A percentile compares a stretch with the other conserved stretches of the same genome.
phyloP scores from a whole-genome alignment of 2,888 invertebrate species.

The Oxytorus armatus region DNA sequence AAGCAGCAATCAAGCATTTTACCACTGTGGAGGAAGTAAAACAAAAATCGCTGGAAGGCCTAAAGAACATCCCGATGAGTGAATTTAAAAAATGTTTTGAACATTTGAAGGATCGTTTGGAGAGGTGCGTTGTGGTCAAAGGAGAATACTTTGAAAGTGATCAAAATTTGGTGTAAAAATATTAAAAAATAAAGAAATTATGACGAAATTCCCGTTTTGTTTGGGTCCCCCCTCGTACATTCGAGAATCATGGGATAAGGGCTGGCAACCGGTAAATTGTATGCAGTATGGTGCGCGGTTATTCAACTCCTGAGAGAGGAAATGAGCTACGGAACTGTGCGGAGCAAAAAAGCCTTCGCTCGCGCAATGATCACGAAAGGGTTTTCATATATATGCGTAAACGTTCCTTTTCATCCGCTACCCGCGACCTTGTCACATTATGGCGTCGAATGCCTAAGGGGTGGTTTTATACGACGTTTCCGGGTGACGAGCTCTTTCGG shows the following conservation, averaged over 20 bases:
- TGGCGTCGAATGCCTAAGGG: conserved; percentile 1
- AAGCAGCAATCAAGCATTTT: too few relatives aligned
- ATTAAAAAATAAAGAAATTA: too few relatives aligned
- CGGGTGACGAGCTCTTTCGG: not conserved
- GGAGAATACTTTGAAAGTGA: too few relatives aligned
- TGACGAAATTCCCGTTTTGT: too few relatives aligned
- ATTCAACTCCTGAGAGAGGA: conserved; percentile 47
- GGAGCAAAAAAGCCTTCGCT: conserved; percentile 6
- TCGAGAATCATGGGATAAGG: conserved; percentile 11
- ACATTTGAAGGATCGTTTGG: too few relatives aligned
- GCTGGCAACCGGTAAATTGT: conserved; percentile 36
- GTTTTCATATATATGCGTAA: conserved; percentile 3
- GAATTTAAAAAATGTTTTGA: too few relatives aligned
- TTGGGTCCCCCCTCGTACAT: too few relatives aligned
- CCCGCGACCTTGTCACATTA: conserved; percentile 23
- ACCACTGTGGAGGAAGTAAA: too few relatives aligned
- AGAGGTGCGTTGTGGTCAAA: too few relatives aligned
- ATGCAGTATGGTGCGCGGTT: conserved; percentile 28
- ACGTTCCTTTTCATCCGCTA: not conserved
- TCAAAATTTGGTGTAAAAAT: too few relatives aligned
- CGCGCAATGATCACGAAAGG: conserved; percentile 15
- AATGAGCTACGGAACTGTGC: conserved; percentile 31
- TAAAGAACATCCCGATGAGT: too few relatives aligned
- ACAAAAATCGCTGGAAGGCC: too few relatives aligned
- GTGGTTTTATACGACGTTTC: not conserved